Percentiles rank a stretch among this genome's conserved stretches.
Evolutionary conservation across 2,797 vertebrate species (phyloP).

Genomic region (Hemitrygon akajei): DNA sequence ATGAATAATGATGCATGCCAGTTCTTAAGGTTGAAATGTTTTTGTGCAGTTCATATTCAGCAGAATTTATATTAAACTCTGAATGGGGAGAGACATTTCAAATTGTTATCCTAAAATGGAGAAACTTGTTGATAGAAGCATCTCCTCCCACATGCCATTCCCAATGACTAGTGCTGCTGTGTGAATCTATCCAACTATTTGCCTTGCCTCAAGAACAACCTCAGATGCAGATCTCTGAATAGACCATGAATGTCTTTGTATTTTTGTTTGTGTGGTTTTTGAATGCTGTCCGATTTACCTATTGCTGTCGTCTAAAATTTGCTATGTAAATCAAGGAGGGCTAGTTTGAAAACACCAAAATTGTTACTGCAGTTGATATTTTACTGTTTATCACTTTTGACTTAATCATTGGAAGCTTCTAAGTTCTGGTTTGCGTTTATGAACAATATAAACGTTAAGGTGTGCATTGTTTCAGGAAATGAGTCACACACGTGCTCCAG

Average conservation of each 20-base stretch:
- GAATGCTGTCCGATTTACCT: background rate
- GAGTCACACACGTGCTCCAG: background rate
- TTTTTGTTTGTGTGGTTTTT: background rate
- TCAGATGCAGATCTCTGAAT: background rate
- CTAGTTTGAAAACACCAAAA: background rate
- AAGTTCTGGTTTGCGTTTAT: background rate
- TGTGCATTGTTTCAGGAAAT: slow-evolving; percentile 5
- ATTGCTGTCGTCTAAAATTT: background rate
- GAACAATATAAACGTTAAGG: background rate
- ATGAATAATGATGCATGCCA: background rate
- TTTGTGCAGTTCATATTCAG: background rate
- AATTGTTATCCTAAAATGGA: background rate
- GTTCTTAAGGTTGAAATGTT: background rate
- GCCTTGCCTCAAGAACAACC: background rate
- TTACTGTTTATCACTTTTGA: background rate
- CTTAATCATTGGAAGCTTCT: background rate
- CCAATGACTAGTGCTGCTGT: background rate
- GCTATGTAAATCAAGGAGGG: too few species aligned
- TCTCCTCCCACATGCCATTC: background rate
- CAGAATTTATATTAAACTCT: background rate
- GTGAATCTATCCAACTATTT: background rate
- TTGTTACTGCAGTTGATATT: background rate
- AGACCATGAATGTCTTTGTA: background rate
- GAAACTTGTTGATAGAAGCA: slow-evolving; percentile 1
- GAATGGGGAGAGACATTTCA: too few species aligned